These are phyloP conservation scores for Myiotriccus ornatus DNA, from an alignment of 2,797 vertebrate genomes.

Conservation along the genomic window DNA sequence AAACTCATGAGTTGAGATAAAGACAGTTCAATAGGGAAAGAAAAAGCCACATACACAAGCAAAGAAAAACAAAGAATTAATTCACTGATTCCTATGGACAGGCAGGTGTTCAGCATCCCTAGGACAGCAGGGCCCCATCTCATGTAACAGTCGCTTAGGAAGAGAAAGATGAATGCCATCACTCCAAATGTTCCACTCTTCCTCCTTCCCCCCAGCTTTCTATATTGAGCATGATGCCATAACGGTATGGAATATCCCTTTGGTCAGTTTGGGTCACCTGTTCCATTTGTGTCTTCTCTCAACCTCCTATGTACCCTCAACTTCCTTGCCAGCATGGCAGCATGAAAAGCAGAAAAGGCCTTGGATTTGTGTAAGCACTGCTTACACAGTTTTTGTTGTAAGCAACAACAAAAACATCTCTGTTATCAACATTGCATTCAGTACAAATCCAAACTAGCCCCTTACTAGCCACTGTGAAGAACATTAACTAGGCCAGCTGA, in stretches of 20 bases:
- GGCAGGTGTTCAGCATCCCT: background rate
- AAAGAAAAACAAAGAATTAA: background rate
- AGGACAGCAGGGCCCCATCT: background rate
- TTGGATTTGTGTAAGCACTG: background rate
- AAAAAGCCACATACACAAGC: background rate
- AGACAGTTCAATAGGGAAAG: background rate
- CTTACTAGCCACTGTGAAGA: background rate
- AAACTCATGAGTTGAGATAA: background rate
- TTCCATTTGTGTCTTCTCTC: background rate
- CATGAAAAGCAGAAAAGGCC: background rate
- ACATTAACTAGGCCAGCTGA: background rate
- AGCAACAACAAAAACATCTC: background rate
- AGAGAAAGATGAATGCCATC: background rate
- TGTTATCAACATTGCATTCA: background rate
- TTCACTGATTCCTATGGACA: background rate
- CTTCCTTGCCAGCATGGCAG: background rate
- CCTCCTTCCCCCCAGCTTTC: background rate
- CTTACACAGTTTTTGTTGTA: too few species aligned
- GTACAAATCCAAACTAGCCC: background rate
- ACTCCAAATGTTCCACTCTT: background rate
- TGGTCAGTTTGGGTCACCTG: background rate
- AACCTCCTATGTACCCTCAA: background rate
- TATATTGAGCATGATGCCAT: background rate
- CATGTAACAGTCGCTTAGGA: background rate
- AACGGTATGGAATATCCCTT: background rate